Evolutionary conservation across 2,113 vertebrate genomes (phyloP), one percentile per base, ranked within the genome.

Genomic region (Chroicocephalus ridibundus): DNA sequence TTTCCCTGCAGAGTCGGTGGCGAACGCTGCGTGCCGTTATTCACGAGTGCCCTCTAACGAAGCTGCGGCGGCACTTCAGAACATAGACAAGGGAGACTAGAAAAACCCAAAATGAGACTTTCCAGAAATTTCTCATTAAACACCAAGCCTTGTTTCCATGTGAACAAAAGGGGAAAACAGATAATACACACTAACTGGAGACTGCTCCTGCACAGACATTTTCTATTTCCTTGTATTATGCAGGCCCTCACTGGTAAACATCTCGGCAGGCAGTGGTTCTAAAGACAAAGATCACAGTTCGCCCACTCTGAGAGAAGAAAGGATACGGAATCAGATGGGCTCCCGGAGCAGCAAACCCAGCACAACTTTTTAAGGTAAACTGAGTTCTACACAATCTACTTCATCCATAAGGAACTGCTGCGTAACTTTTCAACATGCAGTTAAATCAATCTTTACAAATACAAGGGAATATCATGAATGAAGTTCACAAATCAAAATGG

Each of bases 41-140:
- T 65, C 55, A 78, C 72, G 58, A 94, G 88, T 94, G 97, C 95
- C 96, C 96, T 82, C 96, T 95, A 95, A 89, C 68, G 96, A 82
- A 36, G 44, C 86, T 64, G 58, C 44, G 12, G 62, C 57, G 29
- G 8, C 52, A 51, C 10, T 58, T 82, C 86, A 84, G 24, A 62
- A 32, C 54, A 42, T 3, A 1, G 0, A 24, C 38, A 13, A 5
- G 14, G 13, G 38, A 71, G 31, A 34, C 19, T 5, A 15, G 49
- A 9, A 82, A 87, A 90, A 29, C 12, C 25, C 46, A 1, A 40
- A 60, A 15, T 2, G 11, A 82, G 80, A 52, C 62, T 72, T 92
- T 75, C 74, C 75, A 90, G 82, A 84, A 51, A 79, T 16, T 75
- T 79, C 70, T 88, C n/a, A 17, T 51, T 38, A 57, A 52, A 78